phyloP scores from a whole-genome alignment of 2,888 invertebrate genomes.

The Cheilosia soror region DNA sequence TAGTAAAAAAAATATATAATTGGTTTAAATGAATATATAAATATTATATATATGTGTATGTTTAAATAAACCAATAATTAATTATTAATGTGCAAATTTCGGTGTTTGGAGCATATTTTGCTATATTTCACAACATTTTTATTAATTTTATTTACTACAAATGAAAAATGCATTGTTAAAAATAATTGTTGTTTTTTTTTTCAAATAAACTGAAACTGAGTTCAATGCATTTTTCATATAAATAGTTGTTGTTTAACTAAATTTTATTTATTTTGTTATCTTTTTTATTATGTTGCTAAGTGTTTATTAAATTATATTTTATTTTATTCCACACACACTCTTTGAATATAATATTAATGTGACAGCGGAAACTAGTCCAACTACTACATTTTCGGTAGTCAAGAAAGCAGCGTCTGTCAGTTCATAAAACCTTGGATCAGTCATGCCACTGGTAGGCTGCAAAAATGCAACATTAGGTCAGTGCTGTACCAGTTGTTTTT shows the following conservation, averaged over 20 bases:
- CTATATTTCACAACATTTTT: constrained; percentile 62
- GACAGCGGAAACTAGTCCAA: background rate
- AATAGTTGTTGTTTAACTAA: constrained; percentile 21
- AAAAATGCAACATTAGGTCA: too few relatives aligned
- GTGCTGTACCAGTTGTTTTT: too few relatives aligned
- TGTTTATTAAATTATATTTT: constrained; percentile 13
- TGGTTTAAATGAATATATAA: constrained; percentile 37
- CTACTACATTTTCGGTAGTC: too few relatives aligned
- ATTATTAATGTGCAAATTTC: constrained; percentile 76
- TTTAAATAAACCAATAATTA: constrained; percentile 44
- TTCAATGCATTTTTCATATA: constrained; percentile 47
- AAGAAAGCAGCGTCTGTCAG: too few relatives aligned
- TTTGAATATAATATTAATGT: background rate
- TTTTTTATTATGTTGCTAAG: constrained; percentile 51
- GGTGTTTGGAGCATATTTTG: constrained; percentile 78
- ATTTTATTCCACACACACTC: background rate
- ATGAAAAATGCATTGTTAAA: constrained; percentile 38
- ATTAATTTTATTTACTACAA: constrained; percentile 31
- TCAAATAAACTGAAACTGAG: background rate
- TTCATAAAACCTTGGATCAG: too few relatives aligned
- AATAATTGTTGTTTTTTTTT: background rate
- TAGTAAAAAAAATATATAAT: constrained; percentile 38
- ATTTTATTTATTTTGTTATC: constrained; percentile 1
- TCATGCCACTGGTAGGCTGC: too few relatives aligned
- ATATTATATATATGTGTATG: constrained; percentile 31